Percentiles rank a stretch among this genome's conserved stretches.
Evolutionary conservation across 2,888 invertebrate species (phyloP).

Genomic region (Volucella bombylans): DNA sequence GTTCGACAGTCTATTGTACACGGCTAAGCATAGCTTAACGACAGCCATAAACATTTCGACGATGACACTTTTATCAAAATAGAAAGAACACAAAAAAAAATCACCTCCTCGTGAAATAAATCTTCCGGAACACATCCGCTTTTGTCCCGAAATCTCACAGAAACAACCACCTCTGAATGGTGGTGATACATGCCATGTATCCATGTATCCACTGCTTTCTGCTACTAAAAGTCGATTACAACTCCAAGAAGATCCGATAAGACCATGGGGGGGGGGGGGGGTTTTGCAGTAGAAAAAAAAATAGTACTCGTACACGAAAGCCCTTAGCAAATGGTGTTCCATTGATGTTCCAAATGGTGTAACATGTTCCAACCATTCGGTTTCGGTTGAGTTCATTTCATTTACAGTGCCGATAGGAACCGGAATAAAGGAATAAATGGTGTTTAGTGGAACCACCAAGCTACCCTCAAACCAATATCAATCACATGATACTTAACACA

Average conservation of each 20-base stretch:
- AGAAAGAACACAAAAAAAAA: slow-evolving; percentile 28
- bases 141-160: slow-evolving; percentile 32
- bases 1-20: slow-evolving; percentile 37
- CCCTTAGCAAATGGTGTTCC: slow-evolving; percentile 29
- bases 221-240: slow-evolving; percentile 60
- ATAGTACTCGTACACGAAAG: slow-evolving; percentile 18
- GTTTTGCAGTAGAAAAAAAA: background rate
- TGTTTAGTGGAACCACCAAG: background rate
- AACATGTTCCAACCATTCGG: slow-evolving; percentile 46
- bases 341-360: slow-evolving; percentile 49
- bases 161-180: slow-evolving; percentile 24
- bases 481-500: slow-evolving; percentile 59
- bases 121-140: slow-evolving; percentile 44
- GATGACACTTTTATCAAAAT: slow-evolving; percentile 70
- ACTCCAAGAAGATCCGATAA: slow-evolving; percentile 21
- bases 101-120: slow-evolving; percentile 55
- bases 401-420: background rate
- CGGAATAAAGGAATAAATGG: too few relatives aligned
- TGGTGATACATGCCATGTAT: background rate
- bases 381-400: slow-evolving; percentile 43
- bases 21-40: slow-evolving; percentile 60
- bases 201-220: background rate
- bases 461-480: slow-evolving; percentile 29
- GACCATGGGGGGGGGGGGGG: background rate
- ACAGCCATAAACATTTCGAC: slow-evolving; percentile 68